phyloP scores from a whole-genome alignment of 2,888 invertebrate genomes.

The Adelphocoris suturalis region DNA sequence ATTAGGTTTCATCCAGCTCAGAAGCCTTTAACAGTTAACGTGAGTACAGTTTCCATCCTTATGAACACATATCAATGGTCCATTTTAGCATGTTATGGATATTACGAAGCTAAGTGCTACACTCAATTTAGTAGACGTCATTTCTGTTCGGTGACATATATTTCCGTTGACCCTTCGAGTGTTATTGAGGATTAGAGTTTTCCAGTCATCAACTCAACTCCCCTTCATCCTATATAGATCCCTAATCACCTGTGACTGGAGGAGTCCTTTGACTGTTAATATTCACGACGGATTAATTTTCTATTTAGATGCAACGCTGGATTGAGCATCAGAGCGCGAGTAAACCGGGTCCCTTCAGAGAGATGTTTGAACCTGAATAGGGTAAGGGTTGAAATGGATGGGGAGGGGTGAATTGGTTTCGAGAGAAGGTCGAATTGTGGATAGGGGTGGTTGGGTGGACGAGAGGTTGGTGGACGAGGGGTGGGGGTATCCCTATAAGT shows the following conservation, averaged over 20 bases:
- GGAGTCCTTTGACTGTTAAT: neutral
- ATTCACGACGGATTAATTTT: conserved; percentile 43
- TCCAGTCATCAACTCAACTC: too few relatives aligned
- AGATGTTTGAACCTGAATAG: neutral
- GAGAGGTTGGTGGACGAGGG: neutral
- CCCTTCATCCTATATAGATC: neutral
- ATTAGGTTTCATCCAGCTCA: too few relatives aligned
- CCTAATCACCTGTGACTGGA: conserved; percentile 8
- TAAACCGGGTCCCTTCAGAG: neutral
- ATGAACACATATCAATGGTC: too few relatives aligned
- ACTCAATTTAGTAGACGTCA: too few relatives aligned
- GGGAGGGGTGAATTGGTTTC: neutral
- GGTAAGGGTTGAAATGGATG: neutral
- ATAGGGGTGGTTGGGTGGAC: too few relatives aligned
- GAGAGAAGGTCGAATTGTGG: neutral
- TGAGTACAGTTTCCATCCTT: too few relatives aligned
- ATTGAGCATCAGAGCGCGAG: conserved; percentile 34
- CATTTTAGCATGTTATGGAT: too few relatives aligned
- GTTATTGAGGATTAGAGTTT: too few relatives aligned
- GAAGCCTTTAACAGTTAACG: too few relatives aligned
- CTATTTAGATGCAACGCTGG: conserved; percentile 46
- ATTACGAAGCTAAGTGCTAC: too few relatives aligned
- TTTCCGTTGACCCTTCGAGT: too few relatives aligned
- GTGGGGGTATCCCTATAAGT: neutral
- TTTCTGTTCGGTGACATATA: too few relatives aligned